Conservation (phyloP, 1,140 invertebrate species). For the Drosophila varians region DNA sequence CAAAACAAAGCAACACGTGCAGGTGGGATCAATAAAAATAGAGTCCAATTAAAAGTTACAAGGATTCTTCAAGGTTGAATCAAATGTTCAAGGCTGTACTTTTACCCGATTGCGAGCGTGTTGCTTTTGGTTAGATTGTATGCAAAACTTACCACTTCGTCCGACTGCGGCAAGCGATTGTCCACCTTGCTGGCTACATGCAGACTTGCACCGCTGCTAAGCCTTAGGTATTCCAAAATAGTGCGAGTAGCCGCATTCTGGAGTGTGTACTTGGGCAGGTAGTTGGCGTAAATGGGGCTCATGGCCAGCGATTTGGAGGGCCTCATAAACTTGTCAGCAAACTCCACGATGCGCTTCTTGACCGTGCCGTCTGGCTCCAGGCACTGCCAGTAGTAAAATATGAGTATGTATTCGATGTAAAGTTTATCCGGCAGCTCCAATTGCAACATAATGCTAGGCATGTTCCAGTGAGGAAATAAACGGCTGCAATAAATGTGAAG, state of each 20-base stretch:
- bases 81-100: too few species aligned
- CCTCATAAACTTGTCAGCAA: conserved; percentile 69
- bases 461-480: conserved; percentile 63
- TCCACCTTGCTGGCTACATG: conserved; percentile 58
- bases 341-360: conserved; percentile 56
- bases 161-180: conserved; percentile 41
- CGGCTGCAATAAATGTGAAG: too few species aligned
- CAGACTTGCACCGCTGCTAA: conserved; percentile 46
- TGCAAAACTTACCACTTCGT: conserved; percentile 45
- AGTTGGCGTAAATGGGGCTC: conserved; percentile 42
- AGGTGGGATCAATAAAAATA: too few species aligned
- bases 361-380: conserved; percentile 51
- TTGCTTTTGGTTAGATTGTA: background rate
- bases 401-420: conserved; percentile 68
- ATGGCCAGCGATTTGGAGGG: conserved; percentile 42
- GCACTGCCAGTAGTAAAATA: conserved; percentile 73
- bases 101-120: background rate
- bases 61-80: background rate
- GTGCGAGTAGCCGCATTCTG: conserved; percentile 49
- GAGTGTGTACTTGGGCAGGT: conserved; percentile 50
- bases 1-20: background rate
- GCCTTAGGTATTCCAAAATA: conserved; percentile 55
- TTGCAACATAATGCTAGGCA: conserved; percentile 41
- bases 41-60: background rate
- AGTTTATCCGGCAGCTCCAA: conserved; percentile 64